Conservation (phyloP, 2,113 vertebrate genomes). For the Podiceps cristatus region DNA sequence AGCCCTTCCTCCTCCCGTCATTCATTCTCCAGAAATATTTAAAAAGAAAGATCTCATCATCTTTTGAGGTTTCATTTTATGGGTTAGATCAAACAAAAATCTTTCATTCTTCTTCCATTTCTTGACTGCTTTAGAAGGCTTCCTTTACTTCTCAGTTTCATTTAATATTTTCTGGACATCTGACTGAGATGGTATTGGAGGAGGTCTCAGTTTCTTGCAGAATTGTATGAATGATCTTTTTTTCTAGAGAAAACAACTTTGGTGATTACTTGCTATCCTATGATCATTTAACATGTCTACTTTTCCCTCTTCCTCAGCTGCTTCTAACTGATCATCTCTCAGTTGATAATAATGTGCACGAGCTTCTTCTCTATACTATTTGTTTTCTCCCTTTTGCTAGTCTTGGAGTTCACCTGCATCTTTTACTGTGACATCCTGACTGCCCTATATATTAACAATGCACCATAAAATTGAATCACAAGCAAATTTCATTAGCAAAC, state of each 20-base stretch:
- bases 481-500: neutral
- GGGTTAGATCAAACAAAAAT: neutral
- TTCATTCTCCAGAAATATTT: neutral
- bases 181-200: neutral
- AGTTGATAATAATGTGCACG: fast-evolving
- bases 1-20: neutral
- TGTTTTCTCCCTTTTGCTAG: neutral
- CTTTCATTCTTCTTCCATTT: neutral
- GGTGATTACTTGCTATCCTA: neutral
- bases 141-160: neutral
- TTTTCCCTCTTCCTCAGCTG: neutral
- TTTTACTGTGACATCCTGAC: neutral
- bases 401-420: neutral
- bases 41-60: neutral
- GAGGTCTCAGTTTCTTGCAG: neutral
- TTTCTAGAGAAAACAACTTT: neutral
- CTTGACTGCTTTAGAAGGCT: neutral
- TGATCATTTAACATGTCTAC: neutral
- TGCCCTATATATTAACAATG: neutral
- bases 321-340: neutral
- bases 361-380: neutral
- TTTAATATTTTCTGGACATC: neutral
- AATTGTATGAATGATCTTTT: neutral
- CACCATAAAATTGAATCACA: neutral
- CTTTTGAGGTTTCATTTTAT: neutral